Conservation (phyloP, 1,140 invertebrate species). For the Mamestra configurata region DNA sequence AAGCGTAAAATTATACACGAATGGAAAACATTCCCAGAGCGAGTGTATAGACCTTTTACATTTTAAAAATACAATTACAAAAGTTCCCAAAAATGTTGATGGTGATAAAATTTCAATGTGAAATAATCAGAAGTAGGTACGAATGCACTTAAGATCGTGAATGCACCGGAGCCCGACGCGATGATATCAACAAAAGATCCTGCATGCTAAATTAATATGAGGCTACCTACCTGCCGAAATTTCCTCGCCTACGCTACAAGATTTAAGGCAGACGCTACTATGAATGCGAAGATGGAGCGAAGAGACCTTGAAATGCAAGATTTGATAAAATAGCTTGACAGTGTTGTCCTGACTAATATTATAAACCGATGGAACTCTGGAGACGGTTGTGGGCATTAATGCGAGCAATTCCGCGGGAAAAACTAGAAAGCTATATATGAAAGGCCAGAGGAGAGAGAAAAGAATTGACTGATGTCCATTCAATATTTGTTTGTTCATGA, state of each 20-base stretch:
- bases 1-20: conserved; percentile 36
- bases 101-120: conserved; percentile 3
- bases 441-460: too few relatives aligned
- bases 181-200: conserved; percentile 72
- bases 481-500: too few relatives aligned
- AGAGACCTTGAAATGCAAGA: not conserved
- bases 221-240: conserved; percentile 84
- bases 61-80: conserved; percentile 21
- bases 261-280: conserved; percentile 24
- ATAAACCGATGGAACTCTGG: too few relatives aligned
- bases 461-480: too few relatives aligned
- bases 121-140: not conserved
- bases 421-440: too few relatives aligned
- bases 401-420: too few relatives aligned
- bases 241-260: conserved; percentile 76
- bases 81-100: conserved; percentile 6
- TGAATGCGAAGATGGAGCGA: conserved; percentile 27
- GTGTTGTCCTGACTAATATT: too few relatives aligned
- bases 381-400: too few relatives aligned
- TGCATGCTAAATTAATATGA: conserved; percentile 71
- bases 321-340: not conserved
- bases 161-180: conserved; percentile 69
- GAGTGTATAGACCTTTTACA: conserved; percentile 9
- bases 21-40: conserved; percentile 13
- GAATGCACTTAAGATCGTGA: not conserved